phyloP scores from a whole-genome alignment of 2,113 vertebrate species.

The Cryptomyrus ogoouensis region DNA sequence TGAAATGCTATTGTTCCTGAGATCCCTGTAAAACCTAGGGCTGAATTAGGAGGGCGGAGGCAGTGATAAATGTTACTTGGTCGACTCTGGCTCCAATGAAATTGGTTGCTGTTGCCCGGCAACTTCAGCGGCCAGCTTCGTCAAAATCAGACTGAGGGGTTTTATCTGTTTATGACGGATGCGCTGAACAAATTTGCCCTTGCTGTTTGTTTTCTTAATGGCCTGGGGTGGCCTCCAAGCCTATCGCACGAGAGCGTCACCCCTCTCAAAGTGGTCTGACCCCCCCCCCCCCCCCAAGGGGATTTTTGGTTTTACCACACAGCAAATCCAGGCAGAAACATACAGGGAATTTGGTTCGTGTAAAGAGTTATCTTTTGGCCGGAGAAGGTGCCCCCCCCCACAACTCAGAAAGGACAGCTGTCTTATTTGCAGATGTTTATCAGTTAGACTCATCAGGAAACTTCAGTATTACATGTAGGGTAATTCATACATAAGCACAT shows the following conservation, averaged over 20 bases:
- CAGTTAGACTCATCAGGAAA: background rate
- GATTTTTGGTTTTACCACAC: background rate
- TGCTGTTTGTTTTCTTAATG: slow-evolving; percentile 5
- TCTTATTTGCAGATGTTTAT: background rate
- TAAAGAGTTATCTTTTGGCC: background rate
- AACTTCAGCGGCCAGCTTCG: background rate
- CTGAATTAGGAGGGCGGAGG: background rate
- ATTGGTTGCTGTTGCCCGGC: background rate
- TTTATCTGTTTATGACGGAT: background rate
- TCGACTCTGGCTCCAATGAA: background rate
- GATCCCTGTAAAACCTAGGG: background rate
- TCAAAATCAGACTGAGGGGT: background rate
- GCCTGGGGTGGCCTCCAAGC: background rate
- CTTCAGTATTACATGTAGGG: background rate
- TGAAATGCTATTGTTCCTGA: background rate
- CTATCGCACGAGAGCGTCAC: background rate
- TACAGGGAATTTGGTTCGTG: background rate
- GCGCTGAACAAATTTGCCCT: slow-evolving; percentile 16
- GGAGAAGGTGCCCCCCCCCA: background rate
- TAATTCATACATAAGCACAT: background rate
- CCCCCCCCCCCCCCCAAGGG: background rate
- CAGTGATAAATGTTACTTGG: background rate
- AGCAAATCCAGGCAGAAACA: background rate
- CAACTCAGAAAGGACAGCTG: background rate
- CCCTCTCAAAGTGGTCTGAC: background rate